Percentiles rank a stretch among this genome's conserved stretches.
Evolutionary conservation across 2,113 vertebrate species (phyloP).

Genomic region (Poeciliopsis prolifica): DNA sequence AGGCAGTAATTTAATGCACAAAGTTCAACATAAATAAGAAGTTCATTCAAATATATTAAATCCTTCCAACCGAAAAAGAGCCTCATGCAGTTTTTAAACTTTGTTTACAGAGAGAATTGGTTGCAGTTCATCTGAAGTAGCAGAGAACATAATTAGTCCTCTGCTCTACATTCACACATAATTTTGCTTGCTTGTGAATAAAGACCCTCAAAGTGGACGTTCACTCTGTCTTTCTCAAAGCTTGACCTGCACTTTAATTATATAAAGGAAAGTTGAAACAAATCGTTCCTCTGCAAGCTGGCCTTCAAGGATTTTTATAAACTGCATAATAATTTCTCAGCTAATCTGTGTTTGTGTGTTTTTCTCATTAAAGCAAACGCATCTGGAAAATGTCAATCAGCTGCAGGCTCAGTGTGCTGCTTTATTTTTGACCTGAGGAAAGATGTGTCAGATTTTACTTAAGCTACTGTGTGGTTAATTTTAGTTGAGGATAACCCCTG

Average conservation of each 20-base stretch:
- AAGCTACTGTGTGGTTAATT: not conserved
- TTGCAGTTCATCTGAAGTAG: not conserved
- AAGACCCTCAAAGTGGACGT: not conserved
- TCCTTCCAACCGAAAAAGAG: not conserved
- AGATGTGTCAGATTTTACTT: slow-evolving; percentile 26
- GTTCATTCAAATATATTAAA: not conserved
- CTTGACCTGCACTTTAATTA: not conserved
- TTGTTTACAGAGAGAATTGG: not conserved
- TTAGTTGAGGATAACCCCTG: not conserved
- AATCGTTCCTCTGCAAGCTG: not conserved
- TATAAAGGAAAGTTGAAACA: not conserved
- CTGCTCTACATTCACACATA: not conserved
- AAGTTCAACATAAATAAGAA: too few relatives aligned
- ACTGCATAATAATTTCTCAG: not conserved
- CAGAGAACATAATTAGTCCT: not conserved
- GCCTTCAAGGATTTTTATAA: not conserved
- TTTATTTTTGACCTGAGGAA: slow-evolving; percentile 3
- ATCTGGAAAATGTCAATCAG: slow-evolving; percentile 47
- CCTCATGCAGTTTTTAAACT: not conserved
- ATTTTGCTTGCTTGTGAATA: not conserved
- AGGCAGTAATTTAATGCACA: too few relatives aligned
- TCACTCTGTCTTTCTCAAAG: not conserved
- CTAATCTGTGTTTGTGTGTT: slow-evolving; percentile 7
- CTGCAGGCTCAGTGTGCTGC: slow-evolving; percentile 22
- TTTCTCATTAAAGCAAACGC: slow-evolving; percentile 18